Base-by-base conservation (phyloP, 2,113 vertebrate genomes). In the Leucoraja erinaceus region DNA sequence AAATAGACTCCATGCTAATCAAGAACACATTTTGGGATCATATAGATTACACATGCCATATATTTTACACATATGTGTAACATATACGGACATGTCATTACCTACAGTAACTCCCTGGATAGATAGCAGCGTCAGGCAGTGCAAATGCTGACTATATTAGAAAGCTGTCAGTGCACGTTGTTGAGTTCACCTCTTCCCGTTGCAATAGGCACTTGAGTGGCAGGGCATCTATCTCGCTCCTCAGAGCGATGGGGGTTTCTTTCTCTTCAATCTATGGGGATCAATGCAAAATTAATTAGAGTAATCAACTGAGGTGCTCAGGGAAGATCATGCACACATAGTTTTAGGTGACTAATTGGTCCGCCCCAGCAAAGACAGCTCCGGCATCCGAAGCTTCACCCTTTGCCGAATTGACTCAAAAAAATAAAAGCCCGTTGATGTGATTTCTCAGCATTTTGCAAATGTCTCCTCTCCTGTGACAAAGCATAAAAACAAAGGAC, bases 211-310 rank as follows among this genome's bases (percentile, higher is more conserved):
- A 90, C 33, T 72, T 91, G 94, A 61, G 93, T 93, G 84, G 93
- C 93, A 93, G 5, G 0, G 70, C 94, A 88, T 95, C 94, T 94
- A 95, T 95, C 94, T 94, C 94, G 68, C 93, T 93, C 94, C 94
- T 38, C 88, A 77, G 93, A 78, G 0, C 92, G 93, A 94, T 95
- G 95, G 93, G 63, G 95, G 70, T 93, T 93, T 94, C 94, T 93
- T 95, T 95, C 94, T 93, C 94, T 95, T 79, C 90, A 95, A 96
- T 95, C 95, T 94, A 94, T 95, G 95, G 75, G 54, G 95, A 95
- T 96, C 96, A 93, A 97, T 96, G 96, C 95, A 96, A 97, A 96
- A 96, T 96, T 96, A 96, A 97, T 97, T 96, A 96, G 95, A 96
- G 96, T 96, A 96, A 96, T 96, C 96, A 96, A 96, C 95, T 96